phyloP scores from a whole-genome alignment of 2,113 vertebrate species.

The Boulengeromyrus knoepffleri region DNA sequence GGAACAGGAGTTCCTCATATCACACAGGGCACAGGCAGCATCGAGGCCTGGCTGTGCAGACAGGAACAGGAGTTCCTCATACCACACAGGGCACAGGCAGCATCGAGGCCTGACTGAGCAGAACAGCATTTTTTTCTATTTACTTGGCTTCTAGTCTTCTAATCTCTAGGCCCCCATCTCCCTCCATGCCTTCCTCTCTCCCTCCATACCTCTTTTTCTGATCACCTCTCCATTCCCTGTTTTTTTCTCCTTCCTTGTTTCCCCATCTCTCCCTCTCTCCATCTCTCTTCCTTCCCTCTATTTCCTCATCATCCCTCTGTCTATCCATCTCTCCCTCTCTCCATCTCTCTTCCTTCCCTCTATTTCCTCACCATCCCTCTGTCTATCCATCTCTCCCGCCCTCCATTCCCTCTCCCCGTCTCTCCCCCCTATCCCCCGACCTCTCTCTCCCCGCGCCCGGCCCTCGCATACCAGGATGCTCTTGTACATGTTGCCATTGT shows the following conservation, averaged over 20 bases:
- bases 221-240: background rate
- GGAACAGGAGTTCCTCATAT: no score
- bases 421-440: background rate
- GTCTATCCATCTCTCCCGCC: accelerated
- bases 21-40: no score
- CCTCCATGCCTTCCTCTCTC: background rate
- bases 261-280: background rate
- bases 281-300: background rate
- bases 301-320: no score
- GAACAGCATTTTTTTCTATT: background rate
- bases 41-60: no score
- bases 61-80: no score
- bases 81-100: no score
- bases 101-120: background rate
- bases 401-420: background rate
- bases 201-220: background rate
- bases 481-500: slow-evolving; percentile 98
- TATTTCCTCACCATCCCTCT: no score
- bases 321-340: accelerated
- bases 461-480: slow-evolving; percentile 75
- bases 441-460: background rate
- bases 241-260: background rate
- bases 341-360: background rate
- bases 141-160: background rate
- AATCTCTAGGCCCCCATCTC: background rate